Evolutionary conservation across 2,888 invertebrate genomes (phyloP), one percentile per base, ranked within the genome.

Genomic region (Nomada ferruginata): DNA sequence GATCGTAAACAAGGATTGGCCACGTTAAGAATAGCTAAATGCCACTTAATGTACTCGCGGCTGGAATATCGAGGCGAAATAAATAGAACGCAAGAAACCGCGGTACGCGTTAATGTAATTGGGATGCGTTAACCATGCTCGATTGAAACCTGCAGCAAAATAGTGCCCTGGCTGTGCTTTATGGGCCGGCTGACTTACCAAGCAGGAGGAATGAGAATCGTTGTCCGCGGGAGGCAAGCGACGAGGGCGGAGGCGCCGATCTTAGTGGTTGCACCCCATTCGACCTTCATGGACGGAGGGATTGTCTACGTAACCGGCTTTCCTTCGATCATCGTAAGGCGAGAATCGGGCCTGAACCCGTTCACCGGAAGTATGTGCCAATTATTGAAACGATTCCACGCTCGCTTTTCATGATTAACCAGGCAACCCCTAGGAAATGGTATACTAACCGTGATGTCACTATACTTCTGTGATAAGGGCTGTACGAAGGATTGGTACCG

Each of bases 261-360:
- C 87, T 95, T 98, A 82, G 97, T 97, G 73, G 96, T 97, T 69
- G 98, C 98, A 1, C 98, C 98, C 4, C 98, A 98, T 94, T 97
- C 98, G 76, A 97, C 97, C 9, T 98, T 97, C 95, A 95, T 98
- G 91, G 98, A 98, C 94, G 97, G 97, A 90, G 96, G 98, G 90
- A 96, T 97, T 89, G 96, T 97, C 91, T 97, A 97, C 93, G 96
- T 97, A 87, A 96, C 97, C 76, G 96, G 96, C 92, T 97, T 97
- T 94, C 97, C 97, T 11, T 97, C 97, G 18, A 97, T 97, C 93
- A 97, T 98, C 94, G 97, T 97, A 85, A 95, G 97, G 92, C 95
- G 96, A 89, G 97, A 97, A 92, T 96, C 97, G 93, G 95, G 95
- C 85, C 95, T 96, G 94, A 96, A 97, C 93, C 97, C 97, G 89